Base-by-base conservation (phyloP, 2,888 invertebrate species). In the Diabrotica balteata region DNA sequence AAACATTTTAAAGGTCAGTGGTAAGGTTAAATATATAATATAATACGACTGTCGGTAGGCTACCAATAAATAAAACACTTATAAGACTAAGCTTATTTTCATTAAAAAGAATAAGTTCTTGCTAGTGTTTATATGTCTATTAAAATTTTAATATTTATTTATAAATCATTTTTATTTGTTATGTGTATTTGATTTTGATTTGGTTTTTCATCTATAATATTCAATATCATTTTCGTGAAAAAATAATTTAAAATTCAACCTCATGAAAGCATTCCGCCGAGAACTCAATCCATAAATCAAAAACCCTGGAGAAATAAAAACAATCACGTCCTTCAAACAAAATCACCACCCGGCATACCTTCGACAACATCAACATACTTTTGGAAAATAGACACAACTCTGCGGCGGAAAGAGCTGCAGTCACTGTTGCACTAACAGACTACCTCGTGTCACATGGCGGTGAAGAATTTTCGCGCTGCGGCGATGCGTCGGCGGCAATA, bases 361-460 rank as follows among this genome's bases (percentile, higher is more conserved):
- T 61, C 54, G 43, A 9, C 57, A 49, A 46, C 43, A 7, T 8
- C 51, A 51, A 22, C 51, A 22, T 22, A 22, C 51, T 51, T 51
- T 51, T 32, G 32, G 32, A 32, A 32, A 32, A 32, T 5, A 32
- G 32, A 32, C 32, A 32, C 32, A 32, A 32, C 47, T 44, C 55
- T 42, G 49, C 55, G 49, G 44, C 51, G 45, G 58, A 59, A 64
- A 43, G 32, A 32, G 68, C 52, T 59, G 68, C 66, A 54, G 47
- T 65, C 63, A 68, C 66, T 59, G 60, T 62, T 66, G 66, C 70
- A 70, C 73, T 58, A 68, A 63, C 53, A 57, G 11, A n/a, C 47
- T 45, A 67, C 59, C 57, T 57, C 55, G 11, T 55, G 57, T 43
- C 17, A 51, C 44, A 55, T 51, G 54, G 59, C 52, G 59, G 58